A percentile compares a stretch with the other conserved stretches of the same genome.
phyloP scores from a whole-genome alignment of 1,140 invertebrate genomes.

The Adelges cooleyi region DNA sequence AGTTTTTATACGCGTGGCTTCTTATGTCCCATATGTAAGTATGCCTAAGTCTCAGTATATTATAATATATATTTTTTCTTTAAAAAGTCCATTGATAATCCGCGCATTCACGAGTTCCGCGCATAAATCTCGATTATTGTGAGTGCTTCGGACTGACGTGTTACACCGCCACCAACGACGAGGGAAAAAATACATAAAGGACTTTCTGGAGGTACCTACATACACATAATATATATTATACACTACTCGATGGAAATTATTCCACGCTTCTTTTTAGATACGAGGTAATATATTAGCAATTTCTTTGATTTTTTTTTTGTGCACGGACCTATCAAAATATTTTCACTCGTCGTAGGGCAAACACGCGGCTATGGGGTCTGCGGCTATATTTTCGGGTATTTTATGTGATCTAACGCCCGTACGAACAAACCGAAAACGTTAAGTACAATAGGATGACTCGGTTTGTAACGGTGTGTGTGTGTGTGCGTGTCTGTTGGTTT shows the following conservation, averaged over 20 bases:
- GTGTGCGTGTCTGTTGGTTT: neutral
- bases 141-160: no score
- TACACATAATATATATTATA: neutral
- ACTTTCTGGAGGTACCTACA: neutral
- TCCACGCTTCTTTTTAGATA: neutral
- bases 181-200: neutral
- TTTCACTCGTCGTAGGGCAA: neutral
- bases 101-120: neutral
- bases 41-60: no score
- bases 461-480: neutral
- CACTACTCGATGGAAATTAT: neutral
- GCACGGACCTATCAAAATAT: slow-evolving; percentile 1
- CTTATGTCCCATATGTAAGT: neutral
- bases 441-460: neutral
- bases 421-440: no score
- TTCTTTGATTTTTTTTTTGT: neutral
- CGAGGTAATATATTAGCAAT: slow-evolving; percentile 14
- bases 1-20: neutral
- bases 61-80: no score
- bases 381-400: neutral
- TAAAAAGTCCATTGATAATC: slow-evolving; percentile 8
- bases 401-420: neutral
- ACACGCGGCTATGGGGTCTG: neutral
- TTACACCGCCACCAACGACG: no score
- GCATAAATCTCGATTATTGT: slow-evolving; percentile 13